These are phyloP conservation scores for Athrips mouffetella DNA, from an alignment of 2,888 invertebrate species.

Conservation along the genomic window DNA sequence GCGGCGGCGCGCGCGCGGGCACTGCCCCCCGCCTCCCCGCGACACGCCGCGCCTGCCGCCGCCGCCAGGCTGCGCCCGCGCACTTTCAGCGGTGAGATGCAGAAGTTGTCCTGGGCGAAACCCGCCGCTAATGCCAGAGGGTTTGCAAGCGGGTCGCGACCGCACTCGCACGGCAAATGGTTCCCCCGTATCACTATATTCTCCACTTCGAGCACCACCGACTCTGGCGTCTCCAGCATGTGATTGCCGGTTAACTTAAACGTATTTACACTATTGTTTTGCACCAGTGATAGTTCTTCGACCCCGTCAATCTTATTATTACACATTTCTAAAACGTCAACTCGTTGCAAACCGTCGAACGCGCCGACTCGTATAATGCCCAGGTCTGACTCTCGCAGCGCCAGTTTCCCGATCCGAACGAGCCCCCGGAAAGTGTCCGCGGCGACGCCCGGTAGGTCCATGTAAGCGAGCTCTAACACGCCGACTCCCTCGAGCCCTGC, in stretches of 20 bases:
- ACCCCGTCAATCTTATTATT: slow-evolving; percentile 92
- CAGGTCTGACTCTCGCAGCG: slow-evolving; percentile 89
- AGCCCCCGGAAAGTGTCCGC: slow-evolving; percentile 87
- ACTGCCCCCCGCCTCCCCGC: slow-evolving; percentile 62
- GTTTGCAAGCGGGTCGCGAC: slow-evolving; percentile 86
- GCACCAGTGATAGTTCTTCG: slow-evolving; percentile 84
- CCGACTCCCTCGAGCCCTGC: slow-evolving; percentile 90
- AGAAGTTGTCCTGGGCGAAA: slow-evolving; percentile 87
- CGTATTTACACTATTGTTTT: slow-evolving; percentile 83
- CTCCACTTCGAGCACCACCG: slow-evolving; percentile 84
- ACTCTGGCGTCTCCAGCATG: slow-evolving; percentile 86
- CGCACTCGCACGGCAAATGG: slow-evolving; percentile 93
- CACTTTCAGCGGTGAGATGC: slow-evolving; percentile 90
- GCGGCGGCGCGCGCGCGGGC: slow-evolving; percentile 52
- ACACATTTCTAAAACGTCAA: slow-evolving; percentile 85
- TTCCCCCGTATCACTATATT: slow-evolving; percentile 85
- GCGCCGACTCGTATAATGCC: slow-evolving; percentile 86
- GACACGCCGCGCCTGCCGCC: slow-evolving; percentile 57
- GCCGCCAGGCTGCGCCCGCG: slow-evolving; percentile 86
- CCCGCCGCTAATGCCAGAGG: slow-evolving; percentile 83
- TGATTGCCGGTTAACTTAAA: slow-evolving; percentile 90
- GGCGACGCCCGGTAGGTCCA: slow-evolving; percentile 86
- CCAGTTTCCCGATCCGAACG: slow-evolving; percentile 84
- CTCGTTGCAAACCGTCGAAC: slow-evolving; percentile 85
- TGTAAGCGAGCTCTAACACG: slow-evolving; percentile 87